These are phyloP conservation scores for Tetramorium parvispinum DNA, from an alignment of 1,140 invertebrate species.

Conservation along the genomic window DNA sequence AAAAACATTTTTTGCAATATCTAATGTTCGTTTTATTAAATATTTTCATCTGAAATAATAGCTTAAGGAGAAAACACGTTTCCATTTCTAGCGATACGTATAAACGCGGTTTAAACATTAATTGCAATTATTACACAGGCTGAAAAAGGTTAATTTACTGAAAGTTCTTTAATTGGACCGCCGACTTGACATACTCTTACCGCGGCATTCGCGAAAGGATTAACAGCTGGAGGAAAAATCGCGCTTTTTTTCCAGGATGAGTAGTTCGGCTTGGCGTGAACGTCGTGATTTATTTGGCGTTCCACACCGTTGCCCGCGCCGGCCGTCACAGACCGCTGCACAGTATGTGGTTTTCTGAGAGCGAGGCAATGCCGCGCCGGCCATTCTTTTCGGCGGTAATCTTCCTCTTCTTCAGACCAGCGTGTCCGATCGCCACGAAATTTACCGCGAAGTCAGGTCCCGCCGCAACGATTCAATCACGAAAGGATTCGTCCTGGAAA, in stretches of 20 bases:
- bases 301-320: conserved; percentile 36
- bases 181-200: background rate
- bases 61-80: background rate
- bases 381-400: conserved; percentile 47
- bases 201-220: conserved; percentile 23
- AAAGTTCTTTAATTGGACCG: conserved; percentile 6
- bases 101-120: background rate
- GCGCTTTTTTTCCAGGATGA: conserved; percentile 37
- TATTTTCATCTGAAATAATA: background rate
- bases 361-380: background rate
- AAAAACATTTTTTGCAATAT: background rate
- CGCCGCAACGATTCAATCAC: conserved; percentile 20
- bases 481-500: background rate
- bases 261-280: conserved; percentile 20
- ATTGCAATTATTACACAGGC: background rate
- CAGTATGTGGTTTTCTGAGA: conserved; percentile 49
- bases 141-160: conserved; percentile 20
- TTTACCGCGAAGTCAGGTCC: background rate
- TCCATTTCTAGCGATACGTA: background rate
- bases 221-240: conserved; percentile 25
- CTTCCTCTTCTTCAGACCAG: background rate
- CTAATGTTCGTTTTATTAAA: background rate
- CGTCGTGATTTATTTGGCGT: conserved; percentile 58
- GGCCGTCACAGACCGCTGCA: conserved; percentile 33
- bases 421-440: conserved; percentile 36